Percentiles rank a stretch among this genome's conserved stretches.
Conservation (phyloP, 2,888 invertebrate genomes). For the Tanypteryx hageni region DNA sequence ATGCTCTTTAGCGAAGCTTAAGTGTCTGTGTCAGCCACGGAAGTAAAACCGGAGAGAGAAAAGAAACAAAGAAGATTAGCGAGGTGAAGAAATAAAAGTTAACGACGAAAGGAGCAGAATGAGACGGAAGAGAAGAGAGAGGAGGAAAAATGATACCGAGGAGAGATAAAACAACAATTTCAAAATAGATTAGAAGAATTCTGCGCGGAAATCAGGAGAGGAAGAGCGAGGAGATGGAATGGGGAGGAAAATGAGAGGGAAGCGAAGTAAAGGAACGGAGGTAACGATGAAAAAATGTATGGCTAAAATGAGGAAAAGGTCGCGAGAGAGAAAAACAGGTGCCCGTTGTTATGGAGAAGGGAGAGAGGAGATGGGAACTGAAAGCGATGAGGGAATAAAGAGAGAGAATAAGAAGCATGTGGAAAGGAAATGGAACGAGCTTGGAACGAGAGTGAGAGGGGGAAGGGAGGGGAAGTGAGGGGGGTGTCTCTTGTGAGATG, state of each 20-base stretch:
- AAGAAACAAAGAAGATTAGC: conserved; percentile 4
- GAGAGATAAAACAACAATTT: neutral
- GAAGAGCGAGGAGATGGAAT: neutral
- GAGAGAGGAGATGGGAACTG: neutral
- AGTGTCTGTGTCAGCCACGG: neutral
- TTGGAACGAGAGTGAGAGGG: neutral
- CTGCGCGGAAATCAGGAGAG: neutral
- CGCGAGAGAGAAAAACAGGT: neutral
- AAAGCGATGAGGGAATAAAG: neutral
- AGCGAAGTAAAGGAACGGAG: neutral
- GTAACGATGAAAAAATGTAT: neutral
- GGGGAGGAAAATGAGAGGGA: neutral
- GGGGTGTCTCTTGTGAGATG: neutral
- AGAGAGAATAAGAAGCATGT: neutral
- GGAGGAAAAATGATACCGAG: neutral
- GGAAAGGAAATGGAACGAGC: neutral
- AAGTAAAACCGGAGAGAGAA: neutral
- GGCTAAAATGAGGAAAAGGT: neutral
- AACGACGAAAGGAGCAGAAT: neutral
- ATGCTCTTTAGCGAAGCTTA: neutral
- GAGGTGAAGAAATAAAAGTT: neutral
- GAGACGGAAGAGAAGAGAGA: neutral
- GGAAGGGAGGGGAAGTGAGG: neutral
- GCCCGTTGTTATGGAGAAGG: neutral
- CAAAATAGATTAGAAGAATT: too few relatives aligned